Conservation (phyloP, 2,888 invertebrate species). For the Phalera bucephala region DNA sequence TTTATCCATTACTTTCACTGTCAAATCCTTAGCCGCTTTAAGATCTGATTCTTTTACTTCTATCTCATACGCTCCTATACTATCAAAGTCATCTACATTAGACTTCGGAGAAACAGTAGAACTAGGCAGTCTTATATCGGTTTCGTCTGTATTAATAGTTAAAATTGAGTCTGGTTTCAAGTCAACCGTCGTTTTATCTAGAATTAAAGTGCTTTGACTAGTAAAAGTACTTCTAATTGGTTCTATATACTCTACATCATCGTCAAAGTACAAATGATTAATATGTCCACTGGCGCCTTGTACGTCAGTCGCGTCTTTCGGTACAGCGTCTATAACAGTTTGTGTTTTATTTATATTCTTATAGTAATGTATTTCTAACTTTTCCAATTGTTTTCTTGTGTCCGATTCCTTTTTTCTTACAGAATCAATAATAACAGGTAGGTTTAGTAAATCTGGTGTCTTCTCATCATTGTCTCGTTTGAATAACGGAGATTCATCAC, state of each 20-base stretch:
- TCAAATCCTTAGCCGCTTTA: slow-evolving; percentile 62
- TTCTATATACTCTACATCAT: slow-evolving; percentile 78
- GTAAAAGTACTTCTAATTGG: slow-evolving; percentile 77
- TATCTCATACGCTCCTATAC: slow-evolving; percentile 74
- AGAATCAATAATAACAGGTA: slow-evolving; percentile 74
- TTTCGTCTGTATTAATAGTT: slow-evolving; percentile 73
- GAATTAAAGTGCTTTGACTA: slow-evolving; percentile 74
- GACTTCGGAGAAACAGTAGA: slow-evolving; percentile 74
- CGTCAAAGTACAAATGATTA: slow-evolving; percentile 66
- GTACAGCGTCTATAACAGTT: slow-evolving; percentile 71
- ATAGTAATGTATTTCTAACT: slow-evolving; percentile 76
- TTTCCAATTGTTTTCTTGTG: slow-evolving; percentile 72
- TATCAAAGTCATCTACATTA: slow-evolving; percentile 62
- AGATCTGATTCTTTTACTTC: slow-evolving; percentile 74
- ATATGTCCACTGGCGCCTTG: slow-evolving; percentile 71
- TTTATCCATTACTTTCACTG: slow-evolving; percentile 86
- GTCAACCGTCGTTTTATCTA: slow-evolving; percentile 56
- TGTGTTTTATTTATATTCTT: slow-evolving; percentile 64
- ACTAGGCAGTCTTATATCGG: slow-evolving; percentile 72
- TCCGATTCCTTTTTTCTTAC: slow-evolving; percentile 74
- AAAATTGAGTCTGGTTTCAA: slow-evolving; percentile 63
- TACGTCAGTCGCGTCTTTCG: slow-evolving; percentile 70
- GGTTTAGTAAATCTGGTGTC: slow-evolving; percentile 73
- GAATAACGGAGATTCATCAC: slow-evolving; percentile 76
- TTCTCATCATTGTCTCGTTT: slow-evolving; percentile 58